Evolutionary conservation across 2,888 invertebrate species (phyloP).

Genomic region (Drosophila prolongata): DNA sequence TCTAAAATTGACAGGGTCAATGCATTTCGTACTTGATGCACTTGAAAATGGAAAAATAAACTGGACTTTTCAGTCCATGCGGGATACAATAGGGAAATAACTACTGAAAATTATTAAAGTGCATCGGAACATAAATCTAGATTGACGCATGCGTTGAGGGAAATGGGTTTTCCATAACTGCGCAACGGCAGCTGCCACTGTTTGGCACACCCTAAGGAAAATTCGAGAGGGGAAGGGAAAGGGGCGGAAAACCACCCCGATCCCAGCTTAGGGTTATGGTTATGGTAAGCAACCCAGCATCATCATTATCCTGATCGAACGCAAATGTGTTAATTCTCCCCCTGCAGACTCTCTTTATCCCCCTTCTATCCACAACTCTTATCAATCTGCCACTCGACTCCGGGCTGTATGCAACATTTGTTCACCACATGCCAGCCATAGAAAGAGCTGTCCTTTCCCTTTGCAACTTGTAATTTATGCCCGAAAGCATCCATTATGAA

Average conservation of each 20-base stretch:
- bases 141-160: slow-evolving; percentile 68
- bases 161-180: slow-evolving; percentile 52
- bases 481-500: slow-evolving; percentile 63
- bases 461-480: slow-evolving; percentile 70
- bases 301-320: slow-evolving; percentile 53
- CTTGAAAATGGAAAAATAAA: slow-evolving; percentile 48
- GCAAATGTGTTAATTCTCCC: slow-evolving; percentile 71
- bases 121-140: slow-evolving; percentile 48
- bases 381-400: slow-evolving; percentile 69
- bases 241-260: slow-evolving; percentile 35
- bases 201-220: slow-evolving; percentile 39
- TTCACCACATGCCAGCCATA: slow-evolving; percentile 34
- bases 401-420: slow-evolving; percentile 59
- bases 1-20: slow-evolving; percentile 58
- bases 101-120: slow-evolving; percentile 68
- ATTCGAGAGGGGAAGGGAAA: background rate
- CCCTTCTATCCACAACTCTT: slow-evolving; percentile 22
- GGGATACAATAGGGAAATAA: slow-evolving; percentile 45
- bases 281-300: slow-evolving; percentile 23
- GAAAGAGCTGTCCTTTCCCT: slow-evolving; percentile 34
- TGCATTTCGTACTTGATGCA: slow-evolving; percentile 54
- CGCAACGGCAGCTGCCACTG: slow-evolving; percentile 69
- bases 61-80: slow-evolving; percentile 49
- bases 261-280: slow-evolving; percentile 27
- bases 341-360: slow-evolving; percentile 10